phyloP scores from a whole-genome alignment of 1,140 invertebrate genomes.

The Thalassaphorura encarpata region DNA sequence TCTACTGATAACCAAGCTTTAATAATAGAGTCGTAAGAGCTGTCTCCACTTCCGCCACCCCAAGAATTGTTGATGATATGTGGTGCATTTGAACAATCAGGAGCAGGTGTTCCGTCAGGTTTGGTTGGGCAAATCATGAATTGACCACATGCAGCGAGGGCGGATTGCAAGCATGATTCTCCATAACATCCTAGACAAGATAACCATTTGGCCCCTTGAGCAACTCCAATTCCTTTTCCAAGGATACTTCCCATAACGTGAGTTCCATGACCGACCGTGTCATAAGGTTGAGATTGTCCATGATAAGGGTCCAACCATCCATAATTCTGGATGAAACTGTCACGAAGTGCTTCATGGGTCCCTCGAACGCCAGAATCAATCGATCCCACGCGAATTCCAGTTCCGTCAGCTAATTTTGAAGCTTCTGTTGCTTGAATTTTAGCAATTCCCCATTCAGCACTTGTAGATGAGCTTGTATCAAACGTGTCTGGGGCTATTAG shows the following conservation, averaged over 20 bases:
- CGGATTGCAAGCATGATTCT: background rate
- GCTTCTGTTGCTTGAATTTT: background rate
- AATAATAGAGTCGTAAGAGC: background rate
- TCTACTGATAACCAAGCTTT: background rate
- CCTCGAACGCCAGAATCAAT: background rate
- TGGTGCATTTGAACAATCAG: background rate
- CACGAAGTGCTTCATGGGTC: background rate
- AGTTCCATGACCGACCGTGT: conserved; percentile 11
- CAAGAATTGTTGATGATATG: conserved; percentile 4
- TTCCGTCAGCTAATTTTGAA: background rate
- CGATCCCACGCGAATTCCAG: background rate
- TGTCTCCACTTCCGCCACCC: background rate
- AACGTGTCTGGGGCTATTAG: background rate
- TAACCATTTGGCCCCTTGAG: conserved; percentile 8
- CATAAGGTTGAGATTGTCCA: background rate
- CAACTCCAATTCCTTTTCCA: conserved; percentile 7
- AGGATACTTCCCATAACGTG: conserved; percentile 8
- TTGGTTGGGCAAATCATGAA: conserved; percentile 9
- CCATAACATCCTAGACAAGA: background rate
- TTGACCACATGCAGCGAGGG: conserved; percentile 6
- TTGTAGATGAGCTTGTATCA: background rate
- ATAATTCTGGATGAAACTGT: background rate
- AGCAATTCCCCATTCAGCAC: background rate
- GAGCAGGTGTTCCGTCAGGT: background rate
- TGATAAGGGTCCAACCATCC: conserved; percentile 13